Conservation (phyloP, 2,888 invertebrate species). For the Sinodicranocentrus sp. region DNA sequence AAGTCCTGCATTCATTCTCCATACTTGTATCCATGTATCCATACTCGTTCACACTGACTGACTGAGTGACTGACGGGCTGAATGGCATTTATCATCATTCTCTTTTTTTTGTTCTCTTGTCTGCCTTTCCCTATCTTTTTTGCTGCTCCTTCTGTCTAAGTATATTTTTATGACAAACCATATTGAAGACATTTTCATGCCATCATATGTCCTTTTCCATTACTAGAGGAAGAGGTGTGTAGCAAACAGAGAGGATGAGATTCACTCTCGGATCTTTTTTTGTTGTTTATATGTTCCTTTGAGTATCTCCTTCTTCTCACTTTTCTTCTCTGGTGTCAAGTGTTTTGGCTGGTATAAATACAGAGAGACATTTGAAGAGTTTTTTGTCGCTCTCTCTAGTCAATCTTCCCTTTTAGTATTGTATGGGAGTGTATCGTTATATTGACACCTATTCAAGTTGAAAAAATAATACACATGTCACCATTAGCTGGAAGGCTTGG, state of each 20-base stretch:
- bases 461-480: conserved; percentile 45
- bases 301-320: conserved; percentile 19
- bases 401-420: not conserved
- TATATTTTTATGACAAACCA: conserved; percentile 58
- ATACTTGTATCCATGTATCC: not conserved
- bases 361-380: conserved; percentile 23
- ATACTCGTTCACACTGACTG: conserved; percentile 65
- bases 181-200: conserved; percentile 63
- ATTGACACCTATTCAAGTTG: conserved; percentile 57
- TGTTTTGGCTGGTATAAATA: conserved; percentile 39
- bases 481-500: conserved; percentile 32
- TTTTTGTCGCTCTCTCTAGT: not conserved
- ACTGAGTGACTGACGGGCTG: conserved; percentile 60
- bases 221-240: conserved; percentile 34
- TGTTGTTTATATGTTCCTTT: conserved; percentile 12
- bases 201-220: conserved; percentile 56
- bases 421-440: conserved; percentile 12
- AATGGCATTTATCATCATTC: conserved; percentile 68
- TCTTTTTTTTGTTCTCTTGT: conserved; percentile 36
- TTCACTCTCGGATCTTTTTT: conserved; percentile 14
- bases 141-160: conserved; percentile 22
- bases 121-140: conserved; percentile 14
- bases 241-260: conserved; percentile 21
- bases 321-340: conserved; percentile 52
- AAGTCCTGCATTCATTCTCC: conserved; percentile 16